Percentiles rank a stretch among this genome's conserved stretches.
phyloP scores from a whole-genome alignment of 2,797 vertebrate genomes.

The Lacerta agilis region DNA sequence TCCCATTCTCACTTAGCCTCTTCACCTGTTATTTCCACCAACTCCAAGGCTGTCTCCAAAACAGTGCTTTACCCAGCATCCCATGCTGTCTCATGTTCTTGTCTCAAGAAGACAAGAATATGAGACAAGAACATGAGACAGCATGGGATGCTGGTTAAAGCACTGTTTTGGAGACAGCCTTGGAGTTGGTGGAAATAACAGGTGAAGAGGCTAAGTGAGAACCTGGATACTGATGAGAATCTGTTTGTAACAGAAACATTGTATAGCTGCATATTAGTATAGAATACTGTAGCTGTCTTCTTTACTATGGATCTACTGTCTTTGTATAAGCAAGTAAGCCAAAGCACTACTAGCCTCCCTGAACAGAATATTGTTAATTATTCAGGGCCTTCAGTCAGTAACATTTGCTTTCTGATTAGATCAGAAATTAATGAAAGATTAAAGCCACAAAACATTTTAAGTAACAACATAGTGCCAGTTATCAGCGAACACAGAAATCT shows the following conservation, averaged over 20 bases:
- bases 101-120: too few species aligned
- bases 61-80: too few species aligned
- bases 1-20: too few species aligned
- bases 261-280: not conserved
- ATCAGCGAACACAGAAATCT: not conserved
- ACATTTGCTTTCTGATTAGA: not conserved
- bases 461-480: not conserved
- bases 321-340: not conserved
- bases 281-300: not conserved
- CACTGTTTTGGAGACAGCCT: not conserved
- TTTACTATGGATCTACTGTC: not conserved
- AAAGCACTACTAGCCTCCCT: not conserved
- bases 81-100: too few species aligned
- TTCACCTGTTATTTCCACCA: too few species aligned
- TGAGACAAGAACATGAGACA: not conserved
- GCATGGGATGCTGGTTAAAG: too few species aligned
- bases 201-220: not conserved
- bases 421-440: not conserved
- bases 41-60: too few species aligned
- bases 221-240: not conserved
- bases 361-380: not conserved
- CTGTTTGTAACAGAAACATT: not conserved
- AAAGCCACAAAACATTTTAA: constrained; percentile 6
- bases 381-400: not conserved
- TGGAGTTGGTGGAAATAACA: not conserved